Evolutionary conservation across 2,888 invertebrate species (phyloP), one percentile per base, ranked within the genome.

Genomic region (Euplexia lucipara): DNA sequence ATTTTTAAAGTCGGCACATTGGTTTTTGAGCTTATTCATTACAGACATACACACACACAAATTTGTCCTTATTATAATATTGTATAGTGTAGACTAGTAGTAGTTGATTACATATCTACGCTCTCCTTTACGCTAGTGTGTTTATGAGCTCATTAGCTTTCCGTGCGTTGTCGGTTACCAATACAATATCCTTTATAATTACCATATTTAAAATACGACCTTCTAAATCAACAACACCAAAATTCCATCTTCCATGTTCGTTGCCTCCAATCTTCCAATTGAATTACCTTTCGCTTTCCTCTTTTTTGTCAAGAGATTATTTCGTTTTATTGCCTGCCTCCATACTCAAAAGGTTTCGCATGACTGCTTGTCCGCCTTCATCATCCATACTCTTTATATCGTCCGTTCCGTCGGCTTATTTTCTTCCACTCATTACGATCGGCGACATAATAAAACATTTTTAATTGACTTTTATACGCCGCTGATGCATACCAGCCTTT

Each of bases 401-500:
- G 47, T 58, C 52, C 42, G 30, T 62, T 62, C 32, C 56, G 51
- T 58, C 64, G 53, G 58, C 30, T 61, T 62, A 72, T 66, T 73
- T 72, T 51, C 54, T 71, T 74, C 63, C 75, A 70, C 78, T 81
- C 80, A 79, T 82, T 79, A 78, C 72, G 71, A 75, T 64, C 70
- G 73, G 74, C 63, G 65, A 58, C 67, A 76, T 76, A 71, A 81
- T 85, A 82, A 82, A 85, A 73, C 81, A 79, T 70, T 81, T 85
- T 85, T 83, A 85, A 86, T 86, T 83, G 83, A 81, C 82, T 75
- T 83, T 82, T 79, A 79, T 81, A 76, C 63, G 77, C 68, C 81
- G 59, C 59, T 85, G 83, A 85, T 81, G 76, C 76, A 86, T 81
- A 67, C 67, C 58, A 42, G 64, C 61, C 77, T 76, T 77, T 78